phyloP scores from a whole-genome alignment of 2,888 invertebrate genomes.

The Lobophora halterata region DNA sequence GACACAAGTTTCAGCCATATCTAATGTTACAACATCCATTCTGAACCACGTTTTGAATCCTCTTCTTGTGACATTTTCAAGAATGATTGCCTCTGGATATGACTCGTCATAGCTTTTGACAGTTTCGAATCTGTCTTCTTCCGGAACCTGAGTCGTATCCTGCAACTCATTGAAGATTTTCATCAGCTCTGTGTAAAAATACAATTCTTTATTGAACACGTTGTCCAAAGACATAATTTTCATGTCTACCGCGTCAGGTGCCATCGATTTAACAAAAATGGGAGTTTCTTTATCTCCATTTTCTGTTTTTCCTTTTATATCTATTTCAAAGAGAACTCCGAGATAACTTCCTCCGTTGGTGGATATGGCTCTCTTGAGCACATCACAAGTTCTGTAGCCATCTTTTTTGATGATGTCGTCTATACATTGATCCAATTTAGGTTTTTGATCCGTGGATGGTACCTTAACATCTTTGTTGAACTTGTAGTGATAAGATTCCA shows the following conservation, averaged over 20 bases:
- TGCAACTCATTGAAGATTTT: conserved; percentile 46
- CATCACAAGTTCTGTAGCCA: conserved; percentile 35
- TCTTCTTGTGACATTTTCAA: conserved; percentile 49
- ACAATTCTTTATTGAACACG: conserved; percentile 41
- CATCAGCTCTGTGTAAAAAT: conserved; percentile 46
- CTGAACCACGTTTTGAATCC: conserved; percentile 45
- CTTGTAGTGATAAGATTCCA: conserved; percentile 14
- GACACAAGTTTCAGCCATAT: conserved; percentile 47
- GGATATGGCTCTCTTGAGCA: conserved; percentile 30
- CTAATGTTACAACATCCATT: conserved; percentile 43
- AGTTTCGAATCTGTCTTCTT: conserved; percentile 41
- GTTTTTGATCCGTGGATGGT: background rate
- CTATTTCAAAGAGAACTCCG: conserved; percentile 43
- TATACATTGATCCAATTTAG: conserved; percentile 31
- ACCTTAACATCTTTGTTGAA: conserved; percentile 1
- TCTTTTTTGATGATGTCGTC: conserved; percentile 31
- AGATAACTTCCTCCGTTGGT: conserved; percentile 52
- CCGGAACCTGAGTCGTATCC: conserved; percentile 42
- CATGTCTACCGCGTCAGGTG: conserved; percentile 26
- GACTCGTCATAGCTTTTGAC: conserved; percentile 46
- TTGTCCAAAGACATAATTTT: conserved; percentile 32
- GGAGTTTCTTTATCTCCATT: conserved; percentile 42
- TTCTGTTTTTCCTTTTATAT: conserved; percentile 45
- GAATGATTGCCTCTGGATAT: conserved; percentile 40
- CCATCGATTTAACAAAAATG: conserved; percentile 48